phyloP scores from a whole-genome alignment of 2,888 invertebrate genomes.

The Malachius bipustulatus region DNA sequence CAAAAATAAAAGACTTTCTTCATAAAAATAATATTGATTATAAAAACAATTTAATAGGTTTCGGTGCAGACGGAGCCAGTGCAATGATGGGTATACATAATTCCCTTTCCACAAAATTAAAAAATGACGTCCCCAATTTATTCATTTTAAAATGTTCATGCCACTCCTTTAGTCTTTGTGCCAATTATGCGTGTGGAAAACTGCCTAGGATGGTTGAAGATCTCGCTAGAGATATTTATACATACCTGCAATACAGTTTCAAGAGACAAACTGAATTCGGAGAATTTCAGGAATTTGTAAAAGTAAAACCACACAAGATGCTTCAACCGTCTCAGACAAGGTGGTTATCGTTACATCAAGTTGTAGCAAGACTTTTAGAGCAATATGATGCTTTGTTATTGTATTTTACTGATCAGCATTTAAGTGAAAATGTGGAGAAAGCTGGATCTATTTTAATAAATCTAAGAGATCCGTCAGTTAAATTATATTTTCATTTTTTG shows the following conservation, averaged over 20 bases:
- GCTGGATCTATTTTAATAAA: slow-evolving; percentile 11
- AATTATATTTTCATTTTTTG: slow-evolving; percentile 17
- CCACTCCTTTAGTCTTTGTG: slow-evolving; percentile 27
- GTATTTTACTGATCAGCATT: slow-evolving; percentile 13
- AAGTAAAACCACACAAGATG: slow-evolving; percentile 22
- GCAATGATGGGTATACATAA: slow-evolving; percentile 26
- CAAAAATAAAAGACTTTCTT: slow-evolving; percentile 19
- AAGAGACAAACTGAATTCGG: slow-evolving; percentile 21
- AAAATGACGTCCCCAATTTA: slow-evolving; percentile 24
- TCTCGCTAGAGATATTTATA: slow-evolving; percentile 19
- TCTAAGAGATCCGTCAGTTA: slow-evolving; percentile 11
- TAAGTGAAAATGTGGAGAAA: neutral
- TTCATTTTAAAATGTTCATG: slow-evolving; percentile 31
- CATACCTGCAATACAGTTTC: slow-evolving; percentile 21
- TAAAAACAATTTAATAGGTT: slow-evolving; percentile 26
- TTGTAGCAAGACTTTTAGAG: slow-evolving; percentile 15
- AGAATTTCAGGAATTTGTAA: slow-evolving; percentile 22
- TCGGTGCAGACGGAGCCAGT: slow-evolving; percentile 29
- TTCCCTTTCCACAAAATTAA: slow-evolving; percentile 24
- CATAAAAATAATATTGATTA: slow-evolving; percentile 23
- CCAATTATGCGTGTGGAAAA: slow-evolving; percentile 25
- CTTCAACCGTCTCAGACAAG: slow-evolving; percentile 19
- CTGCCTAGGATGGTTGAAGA: slow-evolving; percentile 25
- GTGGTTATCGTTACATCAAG: slow-evolving; percentile 16
- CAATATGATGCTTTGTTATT: slow-evolving; percentile 16